Base-by-base conservation (phyloP, 2,888 invertebrate species). In the Synergus laeviventris region DNA sequence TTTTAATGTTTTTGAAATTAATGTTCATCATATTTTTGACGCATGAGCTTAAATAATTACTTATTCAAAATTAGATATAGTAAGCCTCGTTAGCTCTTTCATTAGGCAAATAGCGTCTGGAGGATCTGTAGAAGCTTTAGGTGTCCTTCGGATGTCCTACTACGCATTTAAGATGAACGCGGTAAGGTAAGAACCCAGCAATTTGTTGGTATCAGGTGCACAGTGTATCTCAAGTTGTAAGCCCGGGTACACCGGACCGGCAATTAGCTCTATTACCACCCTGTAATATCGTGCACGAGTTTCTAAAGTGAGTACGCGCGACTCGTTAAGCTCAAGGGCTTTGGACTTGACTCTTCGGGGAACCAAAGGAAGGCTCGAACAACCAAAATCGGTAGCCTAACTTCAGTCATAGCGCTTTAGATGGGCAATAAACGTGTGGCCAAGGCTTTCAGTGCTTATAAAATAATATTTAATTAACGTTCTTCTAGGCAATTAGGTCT, bases 251-350 rank as follows among this genome's bases (percentile, higher is more conserved):
- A 83, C 80, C 86, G 84, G 83, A 80, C 82, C 85, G 85, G 89
- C 89, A 90, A 91, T 90, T 90, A 90, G 90, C 90, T 91, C 89
- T 86, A 91, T 91, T 91, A 91, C 90, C 90, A 90, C 89, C 88
- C 89, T 86, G 88, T 90, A 89, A 88, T 88, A 86, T 89, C 85
- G 87, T 86, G 85, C 83, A 84, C 82, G 85, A 85, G 83, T 86
- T 85, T 86, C 84, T 80, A 78, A 81, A 74, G 78, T 83, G 79
- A 83, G 84, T 86, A 83, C 81, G 83, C 85, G 84, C 84, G 86
- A 89, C 88, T 89, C 88, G 88, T 88, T 90, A 89, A 90, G 89
- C 89, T 84, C 83, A 84, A 78, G 84, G 87, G 88, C 88, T 88
- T 89, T 86, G 83, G 85, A 83, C 83, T 85, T 84, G 24, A 21